Base-by-base conservation (phyloP, 2,113 vertebrate species). In the Aegotheles bennettii region DNA sequence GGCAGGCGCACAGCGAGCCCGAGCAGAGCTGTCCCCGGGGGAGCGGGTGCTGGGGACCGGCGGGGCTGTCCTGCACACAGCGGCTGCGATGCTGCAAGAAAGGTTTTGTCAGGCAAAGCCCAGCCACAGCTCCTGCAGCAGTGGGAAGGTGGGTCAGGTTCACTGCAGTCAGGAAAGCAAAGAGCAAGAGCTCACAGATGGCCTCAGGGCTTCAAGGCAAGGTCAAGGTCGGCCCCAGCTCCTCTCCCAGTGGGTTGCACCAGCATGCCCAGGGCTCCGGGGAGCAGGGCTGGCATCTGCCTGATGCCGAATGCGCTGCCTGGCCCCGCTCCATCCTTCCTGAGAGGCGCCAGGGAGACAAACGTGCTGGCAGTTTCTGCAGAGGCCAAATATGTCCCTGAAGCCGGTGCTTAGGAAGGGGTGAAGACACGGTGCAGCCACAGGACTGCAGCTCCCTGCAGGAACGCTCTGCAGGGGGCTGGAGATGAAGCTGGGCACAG, bases 91-190 rank as follows among this genome's bases (percentile, higher is more conserved):
- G 19, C 64, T 35, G 20, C 5, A n/a, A 7, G 18, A 6, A 23
- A 28, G 4, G 36, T 31, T 35, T 18, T 23, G 2, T 31, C 42
- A 10, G 1, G 0, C 10, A 13, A 16, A 43, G 28, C 28, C 47
- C 53, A 23, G 12, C 5, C 21, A 0, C 23, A 5, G 1, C 26
- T 26, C 7, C 64, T 3, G 43, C 20, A 1, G 36, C 50, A 21
- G 50, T 47, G 26, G 61, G 0, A 83, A 17, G 31, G 65, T 26
- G 23, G 8, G 12, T 5, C 7, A 2, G 16, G 42, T 3, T 57
- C 8, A 0, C 26, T 6, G 48, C 65, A 2, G 4, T 2, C 0
- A 1, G 9, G 24, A 23, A 9, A 29, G 47, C 1, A 2, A 38
- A 26, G 47, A 19, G 67, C 28, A 12, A 47, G 28, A 60, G 47